Evolutionary conservation across 1,140 invertebrate species (phyloP).

Genomic region (Dendroctonus valens): DNA sequence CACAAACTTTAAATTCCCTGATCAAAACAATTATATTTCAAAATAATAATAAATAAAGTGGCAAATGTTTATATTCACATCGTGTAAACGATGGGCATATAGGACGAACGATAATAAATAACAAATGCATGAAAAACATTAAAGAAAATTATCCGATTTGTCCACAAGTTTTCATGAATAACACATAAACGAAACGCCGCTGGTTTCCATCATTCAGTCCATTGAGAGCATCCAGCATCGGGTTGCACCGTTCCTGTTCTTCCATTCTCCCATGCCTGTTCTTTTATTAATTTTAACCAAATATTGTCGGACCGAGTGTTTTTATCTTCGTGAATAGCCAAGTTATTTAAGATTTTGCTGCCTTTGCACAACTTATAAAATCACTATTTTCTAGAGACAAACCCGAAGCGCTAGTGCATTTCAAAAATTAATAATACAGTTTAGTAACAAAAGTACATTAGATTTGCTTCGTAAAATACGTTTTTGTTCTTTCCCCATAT

Average conservation of each 20-base stretch:
- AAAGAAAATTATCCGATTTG: neutral
- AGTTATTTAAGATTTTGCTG: conserved; percentile 36
- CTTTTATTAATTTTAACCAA: conserved; percentile 47
- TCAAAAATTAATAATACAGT: too few species aligned
- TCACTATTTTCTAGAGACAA: too few species aligned
- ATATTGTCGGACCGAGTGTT: conserved; percentile 43
- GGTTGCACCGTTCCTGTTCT: conserved; percentile 8
- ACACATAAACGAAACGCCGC: neutral
- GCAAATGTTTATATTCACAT: too few species aligned
- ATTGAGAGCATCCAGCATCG: conserved; percentile 13
- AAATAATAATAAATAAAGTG: too few species aligned
- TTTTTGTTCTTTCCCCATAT: too few species aligned
- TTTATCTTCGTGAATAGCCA: conserved; percentile 35
- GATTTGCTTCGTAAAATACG: neutral
- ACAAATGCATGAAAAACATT: too few species aligned
- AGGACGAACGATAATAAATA: too few species aligned
- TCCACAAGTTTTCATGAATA: neutral
- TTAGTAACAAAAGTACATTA: too few species aligned
- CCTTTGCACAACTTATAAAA: neutral
- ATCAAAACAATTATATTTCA: too few species aligned
- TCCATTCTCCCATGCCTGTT: conserved; percentile 23
- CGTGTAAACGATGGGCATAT: too few species aligned
- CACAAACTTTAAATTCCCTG: too few species aligned
- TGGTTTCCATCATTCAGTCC: conserved; percentile 12
- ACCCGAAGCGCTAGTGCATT: neutral